Percentiles rank a stretch among this genome's conserved stretches.
phyloP scores from a whole-genome alignment of 1,140 invertebrate genomes.

The Heterodera schachtii region DNA sequence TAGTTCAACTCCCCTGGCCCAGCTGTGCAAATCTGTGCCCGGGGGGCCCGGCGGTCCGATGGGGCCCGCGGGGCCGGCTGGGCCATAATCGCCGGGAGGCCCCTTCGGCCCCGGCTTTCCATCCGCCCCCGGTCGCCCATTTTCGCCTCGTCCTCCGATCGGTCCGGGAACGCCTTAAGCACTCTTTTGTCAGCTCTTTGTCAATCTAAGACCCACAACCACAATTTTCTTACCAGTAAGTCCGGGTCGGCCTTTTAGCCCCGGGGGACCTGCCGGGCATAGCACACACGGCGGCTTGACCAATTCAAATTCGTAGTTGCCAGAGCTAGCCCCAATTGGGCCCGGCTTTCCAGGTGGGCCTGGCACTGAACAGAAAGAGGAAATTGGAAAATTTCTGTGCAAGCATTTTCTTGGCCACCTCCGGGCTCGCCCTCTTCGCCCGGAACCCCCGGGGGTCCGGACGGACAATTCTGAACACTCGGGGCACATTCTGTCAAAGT shows the following conservation, averaged over 20 bases:
- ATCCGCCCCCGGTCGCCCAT: slow-evolving; percentile 7
- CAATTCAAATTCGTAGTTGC: slow-evolving; percentile 13
- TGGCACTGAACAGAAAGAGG: slow-evolving; percentile 3
- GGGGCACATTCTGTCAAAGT: slow-evolving; percentile 5
- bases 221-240: background rate
- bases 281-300: slow-evolving; percentile 23
- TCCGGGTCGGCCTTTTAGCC: slow-evolving; percentile 6
- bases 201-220: too few species aligned
- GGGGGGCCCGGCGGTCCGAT: background rate
- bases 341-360: slow-evolving; percentile 2
- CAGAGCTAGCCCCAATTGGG: slow-evolving; percentile 1
- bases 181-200: too few species aligned
- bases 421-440: slow-evolving; percentile 19
- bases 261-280: slow-evolving; percentile 17
- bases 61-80: background rate
- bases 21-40: background rate
- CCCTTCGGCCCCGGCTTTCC: slow-evolving; percentile 13
- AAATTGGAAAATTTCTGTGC: background rate
- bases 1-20: background rate
- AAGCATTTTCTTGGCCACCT: background rate
- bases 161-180: slow-evolving; percentile 4
- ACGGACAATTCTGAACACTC: slow-evolving; percentile 21
- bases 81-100: slow-evolving; percentile 14
- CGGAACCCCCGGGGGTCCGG: slow-evolving; percentile 3
- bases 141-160: background rate